phyloP scores from a whole-genome alignment of 1,140 invertebrate genomes.

The Cyclargus thomasi region DNA sequence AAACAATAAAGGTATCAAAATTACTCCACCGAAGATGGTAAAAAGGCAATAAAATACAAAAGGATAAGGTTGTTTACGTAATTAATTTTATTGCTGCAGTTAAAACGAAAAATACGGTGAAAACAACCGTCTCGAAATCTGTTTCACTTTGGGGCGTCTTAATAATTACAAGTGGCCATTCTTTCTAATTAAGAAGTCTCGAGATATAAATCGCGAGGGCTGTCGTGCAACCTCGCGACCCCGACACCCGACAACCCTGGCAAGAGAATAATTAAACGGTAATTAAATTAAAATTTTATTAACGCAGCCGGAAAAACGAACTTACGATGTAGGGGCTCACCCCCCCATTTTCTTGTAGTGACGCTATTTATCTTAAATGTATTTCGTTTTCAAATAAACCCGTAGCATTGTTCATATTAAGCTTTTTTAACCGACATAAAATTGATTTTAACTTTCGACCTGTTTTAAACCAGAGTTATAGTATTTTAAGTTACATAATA shows the following conservation, averaged over 20 bases:
- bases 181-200: slow-evolving; percentile 74
- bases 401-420: too few relatives aligned
- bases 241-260: not conserved
- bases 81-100: slow-evolving; percentile 26
- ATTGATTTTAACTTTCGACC: too few relatives aligned
- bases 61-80: slow-evolving; percentile 13
- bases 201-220: slow-evolving; percentile 69
- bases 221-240: slow-evolving; percentile 41
- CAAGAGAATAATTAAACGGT: slow-evolving; percentile 12
- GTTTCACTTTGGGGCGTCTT: slow-evolving; percentile 73
- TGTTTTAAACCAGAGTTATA: too few relatives aligned
- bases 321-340: not conserved
- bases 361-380: too few relatives aligned
- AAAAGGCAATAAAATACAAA: slow-evolving; percentile 4
- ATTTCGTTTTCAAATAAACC: too few relatives aligned
- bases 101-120: slow-evolving; percentile 28
- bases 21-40: slow-evolving; percentile 2
- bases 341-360: not conserved
- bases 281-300: slow-evolving; percentile 12
- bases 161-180: slow-evolving; percentile 75
- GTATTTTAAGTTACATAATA: too few relatives aligned
- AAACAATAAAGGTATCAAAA: not conserved
- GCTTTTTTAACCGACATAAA: too few relatives aligned
- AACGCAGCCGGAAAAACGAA: not conserved
- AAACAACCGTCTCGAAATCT: slow-evolving; percentile 57